These are phyloP conservation scores for Dicerorhinus sumatrensis DNA, from an alignment of 2,113 vertebrate genomes.

Conservation along the genomic window DNA sequence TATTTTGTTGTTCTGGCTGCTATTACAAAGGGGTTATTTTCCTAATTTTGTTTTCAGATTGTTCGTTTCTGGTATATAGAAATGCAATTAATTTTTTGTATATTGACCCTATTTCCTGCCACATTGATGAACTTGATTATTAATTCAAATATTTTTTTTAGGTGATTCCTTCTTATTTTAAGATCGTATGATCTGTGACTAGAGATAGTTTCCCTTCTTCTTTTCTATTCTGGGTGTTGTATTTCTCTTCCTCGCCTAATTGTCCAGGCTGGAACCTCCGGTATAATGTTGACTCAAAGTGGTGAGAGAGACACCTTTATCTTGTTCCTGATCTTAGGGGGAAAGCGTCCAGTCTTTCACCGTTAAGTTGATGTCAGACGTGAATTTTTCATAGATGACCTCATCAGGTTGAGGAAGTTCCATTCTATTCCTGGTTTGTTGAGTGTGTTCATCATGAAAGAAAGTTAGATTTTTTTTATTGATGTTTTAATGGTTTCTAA, in stretches of 20 bases:
- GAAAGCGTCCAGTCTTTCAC: not conserved
- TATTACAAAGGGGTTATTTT: not conserved
- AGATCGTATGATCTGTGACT: not conserved
- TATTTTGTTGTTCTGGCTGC: not conserved
- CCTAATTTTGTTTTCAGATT: not conserved
- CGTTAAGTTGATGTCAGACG: not conserved
- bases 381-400: not conserved
- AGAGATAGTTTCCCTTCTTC: not conserved
- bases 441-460: not conserved
- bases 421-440: not conserved
- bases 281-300: fast-evolving
- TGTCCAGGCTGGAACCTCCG: not conserved
- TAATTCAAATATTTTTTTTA: not conserved
- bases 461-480: too few species aligned
- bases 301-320: too few species aligned
- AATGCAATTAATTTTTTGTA: not conserved
- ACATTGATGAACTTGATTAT: not conserved
- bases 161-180: not conserved
- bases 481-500: too few species aligned
- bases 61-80: not conserved
- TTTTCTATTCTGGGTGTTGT: not conserved
- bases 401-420: not conserved
- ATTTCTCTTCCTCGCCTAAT: not conserved
- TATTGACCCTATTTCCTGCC: not conserved
- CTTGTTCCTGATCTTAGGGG: too few species aligned